Conservation (phyloP, 1,140 invertebrate genomes). For the Coenobita brevimanus region DNA sequence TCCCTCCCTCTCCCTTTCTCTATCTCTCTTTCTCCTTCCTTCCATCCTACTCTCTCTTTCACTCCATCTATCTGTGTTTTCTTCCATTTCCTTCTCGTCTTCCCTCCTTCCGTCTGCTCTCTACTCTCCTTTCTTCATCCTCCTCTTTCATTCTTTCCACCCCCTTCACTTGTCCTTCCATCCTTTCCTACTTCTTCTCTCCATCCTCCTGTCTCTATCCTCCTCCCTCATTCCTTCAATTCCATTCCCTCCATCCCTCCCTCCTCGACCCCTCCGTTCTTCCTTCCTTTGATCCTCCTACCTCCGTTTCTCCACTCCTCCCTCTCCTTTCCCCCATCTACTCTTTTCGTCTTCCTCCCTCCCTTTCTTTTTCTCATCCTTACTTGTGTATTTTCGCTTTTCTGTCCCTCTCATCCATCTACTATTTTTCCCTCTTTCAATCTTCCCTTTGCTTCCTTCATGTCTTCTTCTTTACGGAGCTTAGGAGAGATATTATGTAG, state of each 20-base stretch:
- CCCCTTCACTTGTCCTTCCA: background rate
- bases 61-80: too few species aligned
- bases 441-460: background rate
- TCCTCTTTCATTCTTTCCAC: background rate
- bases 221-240: background rate
- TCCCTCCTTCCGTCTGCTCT: too few species aligned
- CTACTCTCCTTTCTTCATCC: background rate
- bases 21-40: background rate
- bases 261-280: background rate
- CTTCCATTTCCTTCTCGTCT: too few species aligned
- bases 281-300: background rate
- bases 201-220: background rate
- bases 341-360: slow-evolving; percentile 17
- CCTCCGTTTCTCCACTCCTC: background rate
- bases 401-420: background rate
- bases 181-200: background rate
- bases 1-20: background rate
- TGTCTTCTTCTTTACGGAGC: background rate
- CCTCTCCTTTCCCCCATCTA: background rate
- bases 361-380: background rate
- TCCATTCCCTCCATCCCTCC: background rate
- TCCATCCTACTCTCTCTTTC: background rate
- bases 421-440: background rate
- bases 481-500: too few species aligned
- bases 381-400: background rate